Percentiles rank a stretch among this genome's conserved stretches.
Conservation (phyloP, 2,888 invertebrate species). For the Standfussiana lucernea region DNA sequence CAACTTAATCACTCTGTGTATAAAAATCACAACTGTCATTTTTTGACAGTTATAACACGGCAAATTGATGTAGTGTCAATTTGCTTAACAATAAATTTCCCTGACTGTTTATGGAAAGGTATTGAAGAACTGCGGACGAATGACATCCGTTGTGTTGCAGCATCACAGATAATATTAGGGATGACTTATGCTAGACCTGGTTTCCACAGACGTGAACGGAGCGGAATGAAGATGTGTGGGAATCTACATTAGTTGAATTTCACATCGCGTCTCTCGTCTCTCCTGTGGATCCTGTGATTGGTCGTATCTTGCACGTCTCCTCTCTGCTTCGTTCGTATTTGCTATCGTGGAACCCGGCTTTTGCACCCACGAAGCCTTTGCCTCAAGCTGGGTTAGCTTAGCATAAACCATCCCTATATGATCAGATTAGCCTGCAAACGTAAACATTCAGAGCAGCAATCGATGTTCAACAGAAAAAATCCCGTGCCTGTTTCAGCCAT, state of each 20-base stretch:
- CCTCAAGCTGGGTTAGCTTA: neutral
- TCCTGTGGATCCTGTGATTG: neutral
- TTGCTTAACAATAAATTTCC: neutral
- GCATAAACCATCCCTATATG: neutral
- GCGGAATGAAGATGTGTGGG: neutral
- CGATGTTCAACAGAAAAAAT: neutral
- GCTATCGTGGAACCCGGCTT: neutral
- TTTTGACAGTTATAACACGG: neutral
- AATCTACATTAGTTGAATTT: neutral
- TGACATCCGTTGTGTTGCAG: neutral
- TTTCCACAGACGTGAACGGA: neutral
- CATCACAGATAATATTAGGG: neutral
- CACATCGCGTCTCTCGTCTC: neutral
- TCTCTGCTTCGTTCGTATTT: neutral
- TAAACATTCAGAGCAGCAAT: conserved; percentile 25
- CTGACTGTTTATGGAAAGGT: neutral
- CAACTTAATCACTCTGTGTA: neutral
- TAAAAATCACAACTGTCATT: neutral
- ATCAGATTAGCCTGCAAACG: neutral
- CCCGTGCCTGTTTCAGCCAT: conserved; percentile 95
- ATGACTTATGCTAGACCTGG: conserved; percentile 5
- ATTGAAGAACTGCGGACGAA: neutral
- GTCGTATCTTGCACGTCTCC: neutral
- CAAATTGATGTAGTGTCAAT: neutral
- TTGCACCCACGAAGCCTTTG: neutral